Base-by-base conservation (phyloP, 2,113 vertebrate species). In the Sterna hirundo region DNA sequence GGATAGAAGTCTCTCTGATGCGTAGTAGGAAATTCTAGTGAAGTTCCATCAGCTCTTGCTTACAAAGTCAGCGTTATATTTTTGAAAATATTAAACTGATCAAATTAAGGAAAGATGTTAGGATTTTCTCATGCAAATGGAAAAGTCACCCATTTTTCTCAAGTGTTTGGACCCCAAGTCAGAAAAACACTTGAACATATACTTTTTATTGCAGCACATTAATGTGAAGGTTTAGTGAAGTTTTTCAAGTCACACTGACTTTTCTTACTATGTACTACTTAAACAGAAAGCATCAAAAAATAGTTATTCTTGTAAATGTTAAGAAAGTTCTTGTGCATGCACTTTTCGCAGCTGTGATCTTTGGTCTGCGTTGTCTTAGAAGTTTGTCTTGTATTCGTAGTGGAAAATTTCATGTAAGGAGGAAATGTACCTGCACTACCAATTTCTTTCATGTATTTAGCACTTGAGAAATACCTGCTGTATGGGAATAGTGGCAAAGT, bases 291-390 rank as follows among this genome's bases (percentile, higher is more conserved):
- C 57, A 55, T 8, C 30, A 77, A 95, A 83, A 54, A 91, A 55
- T 51, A 13, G 3, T 34, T 81, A 78, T 89, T 93, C 66, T 95
- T 95, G 65, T 76, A 90, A 97, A 92, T 76, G 54, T 90, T n/a
- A 72, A 64, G 27, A 66, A 77, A 77, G 47, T 72, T 83, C 16
- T 96, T 85, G 64, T 25, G 60, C 49, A 46, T 84, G 76, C 20
- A 29, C 42, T 76, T 20, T 51, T 93, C 93, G 19, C 79, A 95
- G 62, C 13, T 3, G 0, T 68, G 84, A 32, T 88, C 61, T 91
- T 83, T 94, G 42, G 42, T 36, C 36, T 94, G 42, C 87, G 58
- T 54, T 75, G 20, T 96, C 72, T 93, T 91, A 29, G 62, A 83
- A 83, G 47, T 75, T 77, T 83, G 68, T 91, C 61, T 80, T 94